Conservation (phyloP, 2,113 vertebrate species). For the Geococcyx californianus region DNA sequence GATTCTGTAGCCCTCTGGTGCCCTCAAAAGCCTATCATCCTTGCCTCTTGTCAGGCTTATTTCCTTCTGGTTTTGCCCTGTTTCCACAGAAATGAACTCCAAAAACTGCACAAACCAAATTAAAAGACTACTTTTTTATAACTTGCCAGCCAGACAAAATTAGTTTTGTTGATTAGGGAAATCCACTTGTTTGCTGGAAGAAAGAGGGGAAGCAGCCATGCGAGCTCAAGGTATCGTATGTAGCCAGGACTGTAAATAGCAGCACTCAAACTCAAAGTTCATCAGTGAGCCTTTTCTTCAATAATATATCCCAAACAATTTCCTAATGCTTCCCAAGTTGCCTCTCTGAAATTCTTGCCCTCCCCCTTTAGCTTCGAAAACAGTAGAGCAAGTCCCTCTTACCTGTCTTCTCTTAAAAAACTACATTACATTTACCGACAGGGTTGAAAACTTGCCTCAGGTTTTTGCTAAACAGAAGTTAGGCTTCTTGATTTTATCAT, state of each 20-base stretch:
- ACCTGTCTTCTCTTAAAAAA: neutral
- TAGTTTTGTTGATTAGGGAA: conserved; percentile 38
- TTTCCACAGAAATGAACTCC: neutral
- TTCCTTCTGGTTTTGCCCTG: neutral
- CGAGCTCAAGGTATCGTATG: rapidly evolving
- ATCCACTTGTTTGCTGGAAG: neutral
- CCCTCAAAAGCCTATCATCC: neutral
- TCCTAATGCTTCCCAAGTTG: conserved; percentile 21
- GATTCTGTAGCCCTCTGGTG: neutral
- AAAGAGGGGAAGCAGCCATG: neutral
- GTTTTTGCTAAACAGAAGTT: neutral
- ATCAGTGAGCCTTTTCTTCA: conserved; percentile 19
- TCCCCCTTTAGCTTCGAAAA: neutral
- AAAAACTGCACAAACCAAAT: neutral
- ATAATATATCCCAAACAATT: conserved; percentile 36
- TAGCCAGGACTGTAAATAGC: conserved; percentile 8
- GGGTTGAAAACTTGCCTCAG: neutral
- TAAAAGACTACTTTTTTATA: neutral
- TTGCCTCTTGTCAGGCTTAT: neutral
- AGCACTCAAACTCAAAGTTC: conserved; percentile 20
- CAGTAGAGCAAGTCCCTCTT: neutral
- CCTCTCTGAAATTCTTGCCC: neutral
- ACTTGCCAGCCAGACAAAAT: neutral
- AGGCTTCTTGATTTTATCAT: neutral
- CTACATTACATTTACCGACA: neutral